These are phyloP conservation scores for Chrosomus eos DNA, from an alignment of 2,797 vertebrate genomes.

Conservation along the genomic window DNA sequence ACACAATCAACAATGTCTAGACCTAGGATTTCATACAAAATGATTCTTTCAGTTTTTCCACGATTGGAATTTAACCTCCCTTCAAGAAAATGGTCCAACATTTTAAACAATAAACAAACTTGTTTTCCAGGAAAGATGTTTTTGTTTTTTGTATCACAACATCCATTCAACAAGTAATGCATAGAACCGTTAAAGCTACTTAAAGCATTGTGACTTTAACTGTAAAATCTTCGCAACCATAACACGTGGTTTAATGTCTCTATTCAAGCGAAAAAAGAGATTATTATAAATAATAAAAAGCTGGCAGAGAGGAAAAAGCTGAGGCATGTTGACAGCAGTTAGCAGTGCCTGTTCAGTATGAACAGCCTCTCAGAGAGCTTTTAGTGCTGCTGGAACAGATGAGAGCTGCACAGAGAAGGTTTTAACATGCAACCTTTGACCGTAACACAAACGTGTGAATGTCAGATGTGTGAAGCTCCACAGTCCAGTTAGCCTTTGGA, in stretches of 20 bases:
- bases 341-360: slow-evolving; percentile 11
- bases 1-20: neutral
- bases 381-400: slow-evolving; percentile 3
- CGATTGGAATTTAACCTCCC: neutral
- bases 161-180: neutral
- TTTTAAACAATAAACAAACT: neutral
- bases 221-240: neutral
- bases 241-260: neutral
- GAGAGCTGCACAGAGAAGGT: neutral
- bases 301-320: neutral
- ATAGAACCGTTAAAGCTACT: neutral
- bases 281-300: slow-evolving; percentile 48
- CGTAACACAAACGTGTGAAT: neutral
- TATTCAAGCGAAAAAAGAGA: slow-evolving; percentile 15
- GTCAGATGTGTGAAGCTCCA: neutral
- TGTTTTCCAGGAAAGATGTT: neutral
- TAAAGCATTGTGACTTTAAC: neutral
- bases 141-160: neutral
- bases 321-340: slow-evolving; percentile 11
- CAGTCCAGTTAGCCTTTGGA: slow-evolving; percentile 1
- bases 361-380: slow-evolving; percentile 27
- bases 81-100: neutral
- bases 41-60: neutral
- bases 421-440: neutral
- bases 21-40: neutral